Evolutionary conservation across 2,113 vertebrate species (phyloP).

Genomic region (Nibea albiflora): DNA sequence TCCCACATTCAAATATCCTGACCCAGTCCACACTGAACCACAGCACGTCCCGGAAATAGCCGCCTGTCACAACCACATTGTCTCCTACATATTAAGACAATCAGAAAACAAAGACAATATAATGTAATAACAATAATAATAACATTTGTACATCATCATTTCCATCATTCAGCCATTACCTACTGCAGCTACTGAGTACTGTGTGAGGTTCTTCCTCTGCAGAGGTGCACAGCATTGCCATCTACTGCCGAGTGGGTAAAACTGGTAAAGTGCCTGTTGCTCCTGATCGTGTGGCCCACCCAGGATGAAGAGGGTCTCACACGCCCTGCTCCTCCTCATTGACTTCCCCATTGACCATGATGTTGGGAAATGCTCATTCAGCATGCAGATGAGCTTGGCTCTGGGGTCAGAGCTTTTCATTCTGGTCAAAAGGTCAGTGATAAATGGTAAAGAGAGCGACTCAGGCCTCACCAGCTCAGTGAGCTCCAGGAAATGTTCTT

Average conservation of each 20-base stretch:
- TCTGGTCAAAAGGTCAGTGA: slow-evolving; percentile 84
- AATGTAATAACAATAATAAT: too few relatives aligned
- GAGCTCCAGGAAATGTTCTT: slow-evolving; percentile 87
- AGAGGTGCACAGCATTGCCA: slow-evolving; percentile 89
- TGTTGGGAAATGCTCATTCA: slow-evolving; percentile 84
- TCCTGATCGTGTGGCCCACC: slow-evolving; percentile 90
- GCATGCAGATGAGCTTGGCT: slow-evolving; percentile 82
- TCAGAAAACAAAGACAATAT: background rate
- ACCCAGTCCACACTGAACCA: slow-evolving; percentile 94
- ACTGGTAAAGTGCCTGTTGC: slow-evolving; percentile 87
- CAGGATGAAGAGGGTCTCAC: slow-evolving; percentile 87
- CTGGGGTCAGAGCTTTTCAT: slow-evolving; percentile 80
- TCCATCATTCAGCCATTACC: slow-evolving; percentile 81
- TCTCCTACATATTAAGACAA: slow-evolving; percentile 58
- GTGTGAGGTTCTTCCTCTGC: slow-evolving; percentile 89
- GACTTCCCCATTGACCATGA: slow-evolving; percentile 82
- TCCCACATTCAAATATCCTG: slow-evolving; percentile 84
- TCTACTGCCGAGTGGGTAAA: slow-evolving; percentile 85
- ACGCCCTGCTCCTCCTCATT: slow-evolving; percentile 72
- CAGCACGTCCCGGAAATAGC: slow-evolving; percentile 88
- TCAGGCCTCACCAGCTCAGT: slow-evolving; percentile 85
- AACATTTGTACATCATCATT: background rate
- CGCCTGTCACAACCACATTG: slow-evolving; percentile 87
- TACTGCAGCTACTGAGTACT: slow-evolving; percentile 90
- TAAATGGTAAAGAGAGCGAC: slow-evolving; percentile 87